Evolutionary conservation across 1,140 invertebrate genomes (phyloP), one percentile per base, ranked within the genome.

Genomic region (Leptopilina clavipes): DNA sequence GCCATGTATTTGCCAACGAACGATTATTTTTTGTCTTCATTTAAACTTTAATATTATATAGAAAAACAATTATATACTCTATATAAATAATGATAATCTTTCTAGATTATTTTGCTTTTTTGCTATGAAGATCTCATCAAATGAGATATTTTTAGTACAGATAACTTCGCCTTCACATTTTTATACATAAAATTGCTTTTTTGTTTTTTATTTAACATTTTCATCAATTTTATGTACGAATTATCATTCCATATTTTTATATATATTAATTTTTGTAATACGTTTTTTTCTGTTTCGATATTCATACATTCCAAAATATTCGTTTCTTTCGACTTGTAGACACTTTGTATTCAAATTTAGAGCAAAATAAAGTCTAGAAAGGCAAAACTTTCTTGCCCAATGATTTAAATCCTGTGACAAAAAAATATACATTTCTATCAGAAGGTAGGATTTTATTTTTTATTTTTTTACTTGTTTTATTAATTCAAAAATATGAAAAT

Each of bases 341-440:
- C 86, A 40, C 86, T 85, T 88, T 91, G 89, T 91, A 91, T 87
- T 89, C 84, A 79, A n/a, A 89, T 90, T 89, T 89, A 89, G 85
- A 90, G 88, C 86, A 89, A 90, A 90, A 90, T 89, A 91, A 91
- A 90, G 88, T 89, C 89, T 91, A 91, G 89, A 90, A 91, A 90
- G 89, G 86, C 87, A 90, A 87, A 83, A 18, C 79, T 75, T 72
- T 73, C 17, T 65, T 65, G 22, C 11, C 25, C 22, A 65, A 25
- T 65, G 59, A 65, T 31, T 31, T 31, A 25, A 31, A 22, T 65
- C 25, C 25, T 65, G 5, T 12, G 3, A 31, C 7, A 37, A 3
- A 65, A 65, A 65, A 65, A n/a, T 25, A n/a, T 65, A n/a, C n/a
- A n/a, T 25, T 25, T 65, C 2, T 8, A 17, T 17, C 12, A 48